Evolutionary conservation across 2,113 vertebrate species (phyloP), one percentile per base, ranked within the genome.

Genomic region (Zapus hudsonius): DNA sequence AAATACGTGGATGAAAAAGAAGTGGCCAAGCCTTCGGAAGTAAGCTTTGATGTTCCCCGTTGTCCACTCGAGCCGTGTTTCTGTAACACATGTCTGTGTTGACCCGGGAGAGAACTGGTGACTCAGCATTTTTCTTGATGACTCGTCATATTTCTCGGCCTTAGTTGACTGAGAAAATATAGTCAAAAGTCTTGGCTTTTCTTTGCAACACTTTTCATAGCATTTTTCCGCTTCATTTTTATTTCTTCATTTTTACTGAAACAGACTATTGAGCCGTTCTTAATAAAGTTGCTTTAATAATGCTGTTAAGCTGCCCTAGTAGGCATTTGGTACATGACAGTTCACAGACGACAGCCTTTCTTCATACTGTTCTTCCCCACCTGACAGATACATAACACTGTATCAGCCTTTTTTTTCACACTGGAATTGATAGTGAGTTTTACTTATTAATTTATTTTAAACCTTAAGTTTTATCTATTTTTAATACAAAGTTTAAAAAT

Each of bases 1-100:
- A 99, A 99, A 96, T 99, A 99, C 79, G 96, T 98, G 78, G 99
- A 99, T 96, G 99, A 99, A 97, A 99, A 99, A 97, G 98, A 99
- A 95, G 98, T 98, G 75, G 99, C 99, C 87, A 99, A 99, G 97
- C 99, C 99, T 20, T 98, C 99, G 83, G 99, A 99, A 98, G 99
- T 99, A 97, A 98, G 97, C 96, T 44, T 27, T 96, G 1, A 76
- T 95, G 47, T 85, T 87, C 94, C 79, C 63, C 84, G 38, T 63
- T 87, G 29, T 47, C 59, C 22, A 0, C 88, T 94, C 59, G 74
- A 13, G 2, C 85, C 75, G 63, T 78, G 0, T 80, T 31, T 93
- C 16, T 38, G 0, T 84, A 70, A 91, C 38, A 5, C 63, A 23
- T 52, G 20, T 36, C 25, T 95, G 5, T 79, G 2, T 79, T 84